Base-by-base conservation (phyloP, 2,113 vertebrate species). In the Anolis carolinensis region DNA sequence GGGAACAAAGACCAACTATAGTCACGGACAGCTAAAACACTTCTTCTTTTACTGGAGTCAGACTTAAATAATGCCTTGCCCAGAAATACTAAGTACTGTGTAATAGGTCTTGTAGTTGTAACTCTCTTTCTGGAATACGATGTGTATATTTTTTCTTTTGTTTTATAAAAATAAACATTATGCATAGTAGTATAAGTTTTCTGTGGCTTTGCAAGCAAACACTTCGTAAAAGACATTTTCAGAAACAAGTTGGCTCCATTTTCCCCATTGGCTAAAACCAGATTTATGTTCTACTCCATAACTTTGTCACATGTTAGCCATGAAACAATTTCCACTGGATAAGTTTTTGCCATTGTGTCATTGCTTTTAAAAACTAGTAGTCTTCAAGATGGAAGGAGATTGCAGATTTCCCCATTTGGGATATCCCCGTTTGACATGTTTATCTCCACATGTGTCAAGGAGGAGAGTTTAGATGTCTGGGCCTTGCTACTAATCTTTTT, bases 61-160 rank as follows among this genome's bases (percentile, higher is more conserved):
- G 21, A 72, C 32, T 82, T 72, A 72, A 72, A 82, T 72, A 48
- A 55, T 32, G 34, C 7, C 36, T 82, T 59, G n/a, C 80, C 44
- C 70, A 70, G 65, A 55, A 50, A 82, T 82, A 50, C 65, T 72
- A 55, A 82, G 30, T 83, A 34, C 20, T 63, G 25, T 74, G 7
- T 83, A 62, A 75, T 83, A 63, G 18, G 63, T 63, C 39, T 83
- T 62, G 16, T 74, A 44, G 81, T 23, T 83, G 82, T 83, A 74
- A 83, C 36, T 14, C 11, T 59, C 16, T 59, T 59, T 25, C 36
- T 34, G 21, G 50, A 73, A 63, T 79, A 55, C 70, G 70, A 78
- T 71, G 50, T 78, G 48, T 44, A n/a, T n/a, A n/a, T 44, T 44
- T 44, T 44, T 44, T 44, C 39, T 4, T 4, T 44, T 44, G 39